Evolutionary conservation across 2,797 vertebrate species (phyloP).

Genomic region (Clamator glandarius): DNA sequence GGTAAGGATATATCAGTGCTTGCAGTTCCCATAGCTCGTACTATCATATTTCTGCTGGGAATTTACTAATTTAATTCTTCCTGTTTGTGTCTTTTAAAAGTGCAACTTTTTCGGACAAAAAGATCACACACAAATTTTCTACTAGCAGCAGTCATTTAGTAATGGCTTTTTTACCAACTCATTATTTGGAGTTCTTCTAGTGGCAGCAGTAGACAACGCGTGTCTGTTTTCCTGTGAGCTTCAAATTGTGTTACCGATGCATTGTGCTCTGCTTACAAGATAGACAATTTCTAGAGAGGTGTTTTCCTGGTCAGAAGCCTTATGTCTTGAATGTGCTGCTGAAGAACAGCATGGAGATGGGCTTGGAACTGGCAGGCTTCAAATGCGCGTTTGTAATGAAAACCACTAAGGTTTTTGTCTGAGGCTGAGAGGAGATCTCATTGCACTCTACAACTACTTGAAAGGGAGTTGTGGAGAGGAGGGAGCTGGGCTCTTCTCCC

Average conservation of each 20-base stretch:
- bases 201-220: not conserved
- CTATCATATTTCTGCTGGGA: not conserved
- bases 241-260: not conserved
- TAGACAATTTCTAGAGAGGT: not conserved
- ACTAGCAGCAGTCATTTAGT: not conserved
- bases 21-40: not conserved
- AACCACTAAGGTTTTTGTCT: no score
- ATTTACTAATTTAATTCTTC: not conserved
- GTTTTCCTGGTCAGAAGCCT: not conserved
- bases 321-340: not conserved
- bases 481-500: no score
- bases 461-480: no score
- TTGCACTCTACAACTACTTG: no score
- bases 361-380: not conserved
- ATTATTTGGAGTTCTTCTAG: not conserved
- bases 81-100: not conserved
- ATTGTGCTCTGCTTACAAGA: not conserved
- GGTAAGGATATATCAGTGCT: constrained; percentile 77
- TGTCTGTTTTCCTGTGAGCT: not conserved
- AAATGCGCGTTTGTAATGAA: not conserved
- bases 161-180: not conserved
- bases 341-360: not conserved
- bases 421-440: no score
- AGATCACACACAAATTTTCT: not conserved
- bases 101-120: not conserved